Evolutionary conservation across 2,797 vertebrate genomes (phyloP), one percentile per base, ranked within the genome.

Genomic region (Sardinella longiceps): DNA sequence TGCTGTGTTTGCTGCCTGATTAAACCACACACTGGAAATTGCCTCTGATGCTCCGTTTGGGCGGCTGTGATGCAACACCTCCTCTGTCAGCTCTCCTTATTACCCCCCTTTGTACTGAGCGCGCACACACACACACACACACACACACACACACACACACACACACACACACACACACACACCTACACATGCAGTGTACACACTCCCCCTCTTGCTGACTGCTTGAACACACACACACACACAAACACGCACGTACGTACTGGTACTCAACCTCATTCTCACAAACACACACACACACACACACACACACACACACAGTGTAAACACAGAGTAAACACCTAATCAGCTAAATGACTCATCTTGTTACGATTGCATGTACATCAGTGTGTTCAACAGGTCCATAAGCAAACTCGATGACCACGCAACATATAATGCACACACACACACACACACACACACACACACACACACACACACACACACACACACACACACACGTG

Each of bases 1-100:
- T 86, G 25, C 28, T 11, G 20, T 86, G 56, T 86, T 1, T 88
- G 60, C 86, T 81, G 15, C 46, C 82, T 82, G 80, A 83, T 86
- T 81, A 39, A 80, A 74, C 80, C 10, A 84, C 82, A 45, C 37
- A 83, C 60, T 81, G 30, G 37, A 10, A 81, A 83, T 83, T 48
- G 58, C 80, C 86, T 51, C 23, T 63, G 46, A 80, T 85, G 18
- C 45, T 37, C 23, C 9, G 1, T 50, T 14, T 80, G 85, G 46
- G 46, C 60, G 28, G 60, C 60, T 14, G 60, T 66, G 60, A 66
- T 66, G 60, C 25, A 66, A 66, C 60, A 66, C 60, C 53, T 28
- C 60, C 60, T 66, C 60, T 4, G 37, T 5, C 74, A 10, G 23
- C 81, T 45, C 46, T 82, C 37, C 7, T 48, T 7, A 77, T 50